Base-by-base conservation (phyloP, 1,140 invertebrate genomes). In the Rhyacophila brunnea region DNA sequence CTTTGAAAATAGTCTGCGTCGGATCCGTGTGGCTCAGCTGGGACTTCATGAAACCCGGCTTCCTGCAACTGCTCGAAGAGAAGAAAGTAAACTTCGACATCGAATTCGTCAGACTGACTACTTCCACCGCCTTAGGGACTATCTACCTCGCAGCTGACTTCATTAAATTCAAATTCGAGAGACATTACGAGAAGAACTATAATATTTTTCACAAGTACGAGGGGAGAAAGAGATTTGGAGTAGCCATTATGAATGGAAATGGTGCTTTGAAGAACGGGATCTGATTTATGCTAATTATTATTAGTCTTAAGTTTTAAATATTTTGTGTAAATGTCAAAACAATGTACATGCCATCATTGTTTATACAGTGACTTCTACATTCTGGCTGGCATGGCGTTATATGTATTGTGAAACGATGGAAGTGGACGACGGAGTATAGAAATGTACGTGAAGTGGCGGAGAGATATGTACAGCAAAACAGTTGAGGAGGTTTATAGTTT, bases 21-120 rank as follows among this genome's bases (percentile, higher is more conserved):
- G 96, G 96, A 1, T 97, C 95, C 0, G 94, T 99, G 0, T 99
- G 94, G 90, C 88, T 92, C 64, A 96, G 93, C 63, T 99, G 95
- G 95, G 69, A 85, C 1, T 80, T 89, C 1, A 69, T 98, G 46
- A 80, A 89, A 69, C 71, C 83, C 9, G 91, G 91, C 32, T 90
- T 91, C 63, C 67, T 82, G 1, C 63, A 75, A 0, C 77, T 85
- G 51, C 72, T 92, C 6, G 63, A 80, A n/a, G 68, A 74, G 20
- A 69, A 70, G 15, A 57, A 66, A 0, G 43, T 75, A 35, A 54
- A 87, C 0, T 71, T 79, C 34, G 81, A 86, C 68, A 74, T 92
- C 9, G 85, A 82, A 14, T 71, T 94, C 3, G 64, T 90, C 5
- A 72, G 69, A 44, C 74, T 93, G 11, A 88, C 78, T 40, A 83